Conservation (phyloP, 2,888 invertebrate genomes). For the Drosophila paucipuncta region DNA sequence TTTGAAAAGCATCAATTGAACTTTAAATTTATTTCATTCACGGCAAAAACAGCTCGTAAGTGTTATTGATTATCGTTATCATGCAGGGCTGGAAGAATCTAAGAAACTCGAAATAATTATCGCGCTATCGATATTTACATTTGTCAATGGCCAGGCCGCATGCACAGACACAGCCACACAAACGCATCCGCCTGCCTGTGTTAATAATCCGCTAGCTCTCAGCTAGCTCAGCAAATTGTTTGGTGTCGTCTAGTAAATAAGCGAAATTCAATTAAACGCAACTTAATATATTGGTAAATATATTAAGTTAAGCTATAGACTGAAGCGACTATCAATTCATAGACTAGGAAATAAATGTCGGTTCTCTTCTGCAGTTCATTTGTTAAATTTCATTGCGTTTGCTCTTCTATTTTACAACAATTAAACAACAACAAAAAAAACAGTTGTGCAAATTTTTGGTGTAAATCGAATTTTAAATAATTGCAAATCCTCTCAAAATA, state of each 20-base stretch:
- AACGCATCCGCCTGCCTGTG: conserved; percentile 27
- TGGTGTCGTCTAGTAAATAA: conserved; percentile 57
- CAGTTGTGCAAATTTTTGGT: not conserved
- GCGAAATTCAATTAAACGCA: conserved; percentile 16
- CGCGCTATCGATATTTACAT: conserved; percentile 36
- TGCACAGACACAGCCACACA: conserved; percentile 3
- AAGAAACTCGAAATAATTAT: not conserved
- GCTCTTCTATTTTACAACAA: not conserved
- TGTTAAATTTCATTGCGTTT: not conserved
- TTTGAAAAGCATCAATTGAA: not conserved
- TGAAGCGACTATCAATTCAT: not conserved
- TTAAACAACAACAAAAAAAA: not conserved
- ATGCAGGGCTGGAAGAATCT: conserved; percentile 29
- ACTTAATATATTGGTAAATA: not conserved
- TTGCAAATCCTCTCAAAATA: not conserved
- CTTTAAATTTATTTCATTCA: not conserved
- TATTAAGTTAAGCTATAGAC: not conserved
- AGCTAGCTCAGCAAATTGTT: conserved; percentile 48
- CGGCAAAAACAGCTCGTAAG: not conserved
- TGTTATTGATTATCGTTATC: not conserved
- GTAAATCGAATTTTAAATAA: not conserved
- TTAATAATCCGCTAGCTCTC: conserved; percentile 20
- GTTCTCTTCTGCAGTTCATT: not conserved
- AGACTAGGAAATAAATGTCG: not conserved
- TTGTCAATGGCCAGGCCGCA: conserved; percentile 28